Evolutionary conservation across 2,888 invertebrate genomes (phyloP).

Genomic region (Helleia helle): DNA sequence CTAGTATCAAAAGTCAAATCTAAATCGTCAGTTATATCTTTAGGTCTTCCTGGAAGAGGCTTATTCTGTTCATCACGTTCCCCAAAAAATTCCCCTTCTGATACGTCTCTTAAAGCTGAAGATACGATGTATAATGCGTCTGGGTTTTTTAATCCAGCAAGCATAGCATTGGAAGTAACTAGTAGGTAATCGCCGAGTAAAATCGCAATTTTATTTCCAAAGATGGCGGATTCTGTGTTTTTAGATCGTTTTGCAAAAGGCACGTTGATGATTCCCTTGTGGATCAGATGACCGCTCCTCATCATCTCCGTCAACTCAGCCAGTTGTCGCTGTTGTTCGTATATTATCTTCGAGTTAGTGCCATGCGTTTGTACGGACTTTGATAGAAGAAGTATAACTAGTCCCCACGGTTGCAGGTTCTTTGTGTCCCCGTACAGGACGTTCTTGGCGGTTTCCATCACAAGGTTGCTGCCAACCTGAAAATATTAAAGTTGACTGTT

Average conservation of each 20-base stretch:
- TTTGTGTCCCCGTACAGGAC: conserved; percentile 87
- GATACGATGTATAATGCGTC: conserved; percentile 87
- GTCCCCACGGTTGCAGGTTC: conserved; percentile 89
- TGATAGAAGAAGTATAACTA: conserved; percentile 86
- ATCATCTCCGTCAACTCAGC: conserved; percentile 90
- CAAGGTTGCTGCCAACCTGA: conserved; percentile 86
- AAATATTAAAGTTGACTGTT: conserved; percentile 4
- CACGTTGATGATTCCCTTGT: conserved; percentile 75
- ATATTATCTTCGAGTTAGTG: conserved; percentile 73
- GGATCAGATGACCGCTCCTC: conserved; percentile 87
- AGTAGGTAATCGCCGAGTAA: conserved; percentile 89
- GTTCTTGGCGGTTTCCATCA: conserved; percentile 89
- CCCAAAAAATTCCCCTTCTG: conserved; percentile 87
- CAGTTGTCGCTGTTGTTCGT: conserved; percentile 60
- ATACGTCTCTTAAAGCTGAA: conserved; percentile 84
- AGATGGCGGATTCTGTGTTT: conserved; percentile 82
- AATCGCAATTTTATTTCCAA: conserved; percentile 91
- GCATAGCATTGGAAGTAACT: conserved; percentile 84
- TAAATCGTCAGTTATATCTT: conserved; percentile 38
- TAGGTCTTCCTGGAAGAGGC: conserved; percentile 79
- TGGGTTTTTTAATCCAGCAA: conserved; percentile 82
- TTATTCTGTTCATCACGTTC: conserved; percentile 84
- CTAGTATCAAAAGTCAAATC: conserved; percentile 53
- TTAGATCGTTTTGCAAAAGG: conserved; percentile 69
- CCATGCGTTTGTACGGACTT: conserved; percentile 80